These are phyloP conservation scores for Polypterus bichir DNA, from an alignment of 2,113 vertebrate genomes.

Conservation along the genomic window DNA sequence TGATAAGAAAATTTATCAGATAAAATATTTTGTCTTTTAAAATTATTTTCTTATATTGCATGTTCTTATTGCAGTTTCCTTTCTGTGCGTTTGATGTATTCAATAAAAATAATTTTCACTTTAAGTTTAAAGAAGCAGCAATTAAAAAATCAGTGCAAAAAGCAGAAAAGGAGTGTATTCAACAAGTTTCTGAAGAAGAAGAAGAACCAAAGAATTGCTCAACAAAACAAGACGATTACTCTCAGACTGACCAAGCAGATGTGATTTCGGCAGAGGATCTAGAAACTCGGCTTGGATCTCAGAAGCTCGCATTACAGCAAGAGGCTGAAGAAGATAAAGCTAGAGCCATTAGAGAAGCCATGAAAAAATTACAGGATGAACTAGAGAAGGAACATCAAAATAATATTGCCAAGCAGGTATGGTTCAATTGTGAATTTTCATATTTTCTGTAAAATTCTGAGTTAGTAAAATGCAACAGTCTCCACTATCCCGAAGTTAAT, in stretches of 20 bases:
- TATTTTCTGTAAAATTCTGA: too few species aligned
- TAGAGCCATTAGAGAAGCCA: constrained; percentile 38
- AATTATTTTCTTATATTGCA: too few species aligned
- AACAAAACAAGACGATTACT: constrained; percentile 36
- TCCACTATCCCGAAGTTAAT: too few species aligned
- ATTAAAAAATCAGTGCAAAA: constrained; percentile 36
- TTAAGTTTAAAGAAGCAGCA: constrained; percentile 38
- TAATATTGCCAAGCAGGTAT: constrained; percentile 65
- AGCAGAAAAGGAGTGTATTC: constrained; percentile 58
- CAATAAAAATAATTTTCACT: not conserved
- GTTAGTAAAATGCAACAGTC: too few species aligned
- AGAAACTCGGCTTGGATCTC: constrained; percentile 33
- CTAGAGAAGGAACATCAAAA: constrained; percentile 53
- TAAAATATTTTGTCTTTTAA: too few species aligned
- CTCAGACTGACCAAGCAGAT: constrained; percentile 49
- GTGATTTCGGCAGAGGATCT: constrained; percentile 25
- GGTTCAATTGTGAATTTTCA: too few species aligned
- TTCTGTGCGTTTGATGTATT: too few species aligned
- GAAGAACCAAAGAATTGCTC: constrained; percentile 25
- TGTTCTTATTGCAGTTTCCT: too few species aligned
- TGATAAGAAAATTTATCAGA: too few species aligned
- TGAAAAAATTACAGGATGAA: constrained; percentile 45
- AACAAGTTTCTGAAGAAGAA: constrained; percentile 32
- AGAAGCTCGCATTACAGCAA: constrained; percentile 38
- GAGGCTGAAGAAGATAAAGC: constrained; percentile 43